Evolutionary conservation across 2,113 vertebrate species (phyloP).

Genomic region (Ibidorhyncha struthersii): DNA sequence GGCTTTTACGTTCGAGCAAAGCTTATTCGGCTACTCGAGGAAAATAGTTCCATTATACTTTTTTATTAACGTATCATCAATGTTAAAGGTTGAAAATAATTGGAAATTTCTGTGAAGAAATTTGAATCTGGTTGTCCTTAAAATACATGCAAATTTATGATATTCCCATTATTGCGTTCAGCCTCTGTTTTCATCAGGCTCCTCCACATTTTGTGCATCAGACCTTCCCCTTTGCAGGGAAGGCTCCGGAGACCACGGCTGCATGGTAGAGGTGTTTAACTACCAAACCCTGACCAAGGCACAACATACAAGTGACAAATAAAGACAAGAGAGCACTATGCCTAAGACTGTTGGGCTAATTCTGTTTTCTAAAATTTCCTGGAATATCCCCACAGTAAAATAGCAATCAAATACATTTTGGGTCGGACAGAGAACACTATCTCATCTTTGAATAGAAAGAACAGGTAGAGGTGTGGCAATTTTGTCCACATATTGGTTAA

Average conservation of each 20-base stretch:
- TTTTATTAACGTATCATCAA: background rate
- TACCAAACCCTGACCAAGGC: background rate
- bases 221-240: background rate
- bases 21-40: background rate
- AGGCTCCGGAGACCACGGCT: background rate
- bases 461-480: background rate
- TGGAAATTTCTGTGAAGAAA: background rate
- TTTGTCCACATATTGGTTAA: background rate
- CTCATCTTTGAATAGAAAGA: background rate
- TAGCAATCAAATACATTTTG: background rate
- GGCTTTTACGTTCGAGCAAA: background rate
- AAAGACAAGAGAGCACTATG: background rate
- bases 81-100: background rate
- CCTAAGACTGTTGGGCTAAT: background rate
- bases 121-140: background rate
- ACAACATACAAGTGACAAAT: background rate
- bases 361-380: background rate
- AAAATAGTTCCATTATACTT: background rate
- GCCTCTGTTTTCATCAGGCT: background rate
- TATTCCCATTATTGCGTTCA: background rate
- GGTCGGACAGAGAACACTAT: background rate
- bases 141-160: background rate
- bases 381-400: background rate
- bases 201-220: background rate
- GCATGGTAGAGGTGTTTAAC: background rate